Percentiles rank a stretch among this genome's conserved stretches.
These are phyloP conservation scores for Brachionus paranguensis DNA, from an alignment of 1,140 invertebrate species.

Conservation along the genomic window DNA sequence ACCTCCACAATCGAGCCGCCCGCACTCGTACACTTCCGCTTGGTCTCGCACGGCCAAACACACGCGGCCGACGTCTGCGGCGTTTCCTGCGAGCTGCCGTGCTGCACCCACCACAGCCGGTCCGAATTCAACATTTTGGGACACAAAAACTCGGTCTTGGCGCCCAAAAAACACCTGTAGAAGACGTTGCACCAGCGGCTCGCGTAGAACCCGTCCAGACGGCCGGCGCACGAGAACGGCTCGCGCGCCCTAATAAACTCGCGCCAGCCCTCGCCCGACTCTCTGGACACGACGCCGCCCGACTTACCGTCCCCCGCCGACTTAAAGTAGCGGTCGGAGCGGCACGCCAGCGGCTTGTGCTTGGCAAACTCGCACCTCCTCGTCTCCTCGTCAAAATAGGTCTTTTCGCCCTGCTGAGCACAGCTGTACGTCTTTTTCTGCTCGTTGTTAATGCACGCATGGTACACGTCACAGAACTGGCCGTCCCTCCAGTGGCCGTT, in stretches of 20 bases:
- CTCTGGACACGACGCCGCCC: not conserved
- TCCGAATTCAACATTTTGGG: conserved; percentile 25
- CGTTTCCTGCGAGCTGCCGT: conserved; percentile 25
- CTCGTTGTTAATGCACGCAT: conserved; percentile 23
- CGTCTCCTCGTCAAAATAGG: conserved; percentile 30
- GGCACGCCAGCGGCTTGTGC: not conserved
- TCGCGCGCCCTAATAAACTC: conserved; percentile 2
- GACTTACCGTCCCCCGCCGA: not conserved
- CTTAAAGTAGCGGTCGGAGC: not conserved
- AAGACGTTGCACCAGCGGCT: conserved; percentile 41
- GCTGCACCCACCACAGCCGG: conserved; percentile 37
- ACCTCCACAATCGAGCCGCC: conserved; percentile 17
- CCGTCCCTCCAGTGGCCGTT: conserved; percentile 38
- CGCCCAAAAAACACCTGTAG: conserved; percentile 29
- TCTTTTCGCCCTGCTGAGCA: conserved; percentile 31
- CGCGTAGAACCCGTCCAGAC: conserved; percentile 22
- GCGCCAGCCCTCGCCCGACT: conserved; percentile 14
- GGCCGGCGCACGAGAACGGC: not conserved
- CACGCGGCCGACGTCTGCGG: conserved; percentile 29
- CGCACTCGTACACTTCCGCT: not conserved
- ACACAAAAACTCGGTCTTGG: conserved; percentile 31
- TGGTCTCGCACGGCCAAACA: conserved; percentile 39
- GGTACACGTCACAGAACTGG: conserved; percentile 33
- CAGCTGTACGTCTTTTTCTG: conserved; percentile 33
- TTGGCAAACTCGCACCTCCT: conserved; percentile 21